Base-by-base conservation (phyloP, 2,797 vertebrate species). In the Poecile montanus region DNA sequence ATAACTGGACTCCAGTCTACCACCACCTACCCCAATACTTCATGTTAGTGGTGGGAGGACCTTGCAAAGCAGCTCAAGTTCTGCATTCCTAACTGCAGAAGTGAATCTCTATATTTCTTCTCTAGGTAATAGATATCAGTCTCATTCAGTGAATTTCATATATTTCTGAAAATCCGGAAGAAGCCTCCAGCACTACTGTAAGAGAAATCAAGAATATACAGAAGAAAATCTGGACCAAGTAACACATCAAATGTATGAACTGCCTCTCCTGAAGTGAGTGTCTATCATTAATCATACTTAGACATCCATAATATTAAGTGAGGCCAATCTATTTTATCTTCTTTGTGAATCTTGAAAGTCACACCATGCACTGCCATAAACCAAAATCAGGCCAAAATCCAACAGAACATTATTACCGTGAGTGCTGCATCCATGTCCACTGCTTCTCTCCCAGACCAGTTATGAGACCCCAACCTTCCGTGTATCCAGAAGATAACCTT, bases 111-210 rank as follows among this genome's bases (percentile, higher is more conserved):
- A 9, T 68, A 44, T 50, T 58, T 29, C 16, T 47, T 53, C 20
- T 62, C 47, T 16, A 25, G 14, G 20, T 53, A 47, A 50, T 2
- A 18, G 4, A 14, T 7, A 67, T 2, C 0, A 0, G 16, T 58
- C 13, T 38, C 30, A 10, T 34, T 40, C 36, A 29, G 20, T 26
- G 54, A 29, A 36, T 50, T 32, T 63, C 23, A 60, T 2, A 20
- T 3, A 20, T 53, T 73, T 78, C 34, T 68, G 10, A 63, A 67
- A 93, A 44, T 30, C 2, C 44, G 11, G 7, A 10, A 85, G n/a
- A 83, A 75, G 11, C 47, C 13, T 84, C 22, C 54, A 84, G 38
- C 10, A 29, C 32, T 56, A 74, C 9, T 16, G 13, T 23, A 54
- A 50, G 11, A 84, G 82, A 76, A 72, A 48, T 3, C 10, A 34